Conservation (phyloP, 2,888 invertebrate genomes). For the Lasioglossum villosulum region DNA sequence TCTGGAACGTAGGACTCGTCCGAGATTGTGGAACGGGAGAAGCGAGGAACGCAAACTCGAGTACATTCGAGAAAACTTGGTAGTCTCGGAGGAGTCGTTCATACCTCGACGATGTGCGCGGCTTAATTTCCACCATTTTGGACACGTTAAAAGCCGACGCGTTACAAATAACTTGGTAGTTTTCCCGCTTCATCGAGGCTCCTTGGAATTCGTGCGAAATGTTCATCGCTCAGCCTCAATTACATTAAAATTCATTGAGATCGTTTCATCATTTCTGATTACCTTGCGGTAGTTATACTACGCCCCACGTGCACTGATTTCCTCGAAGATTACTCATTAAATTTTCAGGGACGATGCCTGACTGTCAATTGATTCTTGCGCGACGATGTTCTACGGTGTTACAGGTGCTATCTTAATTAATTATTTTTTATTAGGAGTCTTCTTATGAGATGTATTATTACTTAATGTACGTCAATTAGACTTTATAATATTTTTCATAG, state of each 20-base stretch:
- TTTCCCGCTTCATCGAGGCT: background rate
- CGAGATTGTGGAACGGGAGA: background rate
- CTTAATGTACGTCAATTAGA: background rate
- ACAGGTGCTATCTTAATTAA: background rate
- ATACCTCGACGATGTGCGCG: background rate
- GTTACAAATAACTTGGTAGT: background rate
- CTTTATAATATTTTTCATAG: background rate
- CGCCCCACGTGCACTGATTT: background rate
- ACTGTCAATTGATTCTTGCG: background rate
- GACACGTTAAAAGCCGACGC: slow-evolving; percentile 16
- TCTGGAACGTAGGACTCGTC: background rate
- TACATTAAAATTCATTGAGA: background rate
- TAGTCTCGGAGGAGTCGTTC: slow-evolving; percentile 1
- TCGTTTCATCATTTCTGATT: background rate
- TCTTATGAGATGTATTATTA: no score
- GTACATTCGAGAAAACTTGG: slow-evolving; percentile 10
- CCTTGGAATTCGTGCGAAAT: background rate
- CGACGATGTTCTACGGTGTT: background rate
- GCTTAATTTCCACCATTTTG: slow-evolving; percentile 36
- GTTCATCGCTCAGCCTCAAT: background rate
- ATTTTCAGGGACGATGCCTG: background rate
- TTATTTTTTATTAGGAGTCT: background rate
- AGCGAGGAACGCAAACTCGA: background rate
- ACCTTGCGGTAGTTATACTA: background rate
- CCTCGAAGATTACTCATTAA: background rate